phyloP scores from a whole-genome alignment of 2,888 invertebrate genomes.

The Lasioglossum villosulum region DNA sequence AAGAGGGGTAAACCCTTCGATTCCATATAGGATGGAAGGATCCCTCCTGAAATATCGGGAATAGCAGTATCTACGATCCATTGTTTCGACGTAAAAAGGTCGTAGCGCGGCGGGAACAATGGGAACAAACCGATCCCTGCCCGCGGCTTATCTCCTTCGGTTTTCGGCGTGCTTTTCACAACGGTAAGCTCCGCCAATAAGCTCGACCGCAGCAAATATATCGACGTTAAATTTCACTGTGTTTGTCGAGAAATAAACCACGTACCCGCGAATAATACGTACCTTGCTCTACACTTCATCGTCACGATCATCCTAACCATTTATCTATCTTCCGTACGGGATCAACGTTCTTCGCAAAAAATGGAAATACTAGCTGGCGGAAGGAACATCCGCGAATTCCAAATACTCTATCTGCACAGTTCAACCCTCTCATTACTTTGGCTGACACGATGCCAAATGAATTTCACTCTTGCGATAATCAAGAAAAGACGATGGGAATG shows the following conservation, averaged over 20 bases:
- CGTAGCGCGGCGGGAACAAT: slow-evolving; percentile 37
- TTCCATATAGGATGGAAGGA: slow-evolving; percentile 67
- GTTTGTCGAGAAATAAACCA: slow-evolving; percentile 27
- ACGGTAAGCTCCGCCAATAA: slow-evolving; percentile 45
- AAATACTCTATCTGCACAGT: no score
- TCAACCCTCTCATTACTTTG: no score
- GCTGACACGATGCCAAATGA: no score
- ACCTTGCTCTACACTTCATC: background rate
- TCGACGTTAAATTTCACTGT: slow-evolving; percentile 38
- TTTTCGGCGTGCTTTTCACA: slow-evolving; percentile 51
- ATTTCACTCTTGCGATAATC: no score
- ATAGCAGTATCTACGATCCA: slow-evolving; percentile 63
- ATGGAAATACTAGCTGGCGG: background rate
- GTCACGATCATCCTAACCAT: background rate
- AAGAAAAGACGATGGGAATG: no score
- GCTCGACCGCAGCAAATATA: slow-evolving; percentile 44
- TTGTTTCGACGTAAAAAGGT: slow-evolving; percentile 70
- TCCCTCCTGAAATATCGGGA: slow-evolving; percentile 66
- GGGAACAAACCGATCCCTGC: slow-evolving; percentile 48
- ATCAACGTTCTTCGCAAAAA: background rate
- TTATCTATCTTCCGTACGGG: background rate
- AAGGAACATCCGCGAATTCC: background rate
- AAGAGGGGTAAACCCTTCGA: slow-evolving; percentile 67
- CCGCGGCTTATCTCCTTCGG: slow-evolving; percentile 57
- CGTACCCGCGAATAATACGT: slow-evolving; percentile 8